These are phyloP conservation scores for Meleagris gallopavo DNA, from an alignment of 2,113 vertebrate species.

Conservation along the genomic window DNA sequence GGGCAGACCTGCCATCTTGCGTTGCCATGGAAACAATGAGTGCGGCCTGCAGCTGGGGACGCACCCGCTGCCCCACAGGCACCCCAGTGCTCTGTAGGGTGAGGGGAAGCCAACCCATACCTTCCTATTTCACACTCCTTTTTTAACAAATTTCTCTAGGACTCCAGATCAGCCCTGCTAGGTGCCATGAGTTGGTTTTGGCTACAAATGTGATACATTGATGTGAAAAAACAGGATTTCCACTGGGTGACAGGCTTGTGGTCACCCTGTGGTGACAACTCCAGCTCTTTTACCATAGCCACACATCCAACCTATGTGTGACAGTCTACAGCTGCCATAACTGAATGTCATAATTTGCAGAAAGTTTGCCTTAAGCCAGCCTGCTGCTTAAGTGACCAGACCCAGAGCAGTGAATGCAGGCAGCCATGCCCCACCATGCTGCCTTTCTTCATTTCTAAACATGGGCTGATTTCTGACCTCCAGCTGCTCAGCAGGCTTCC, in stretches of 20 bases:
- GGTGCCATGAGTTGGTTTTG: background rate
- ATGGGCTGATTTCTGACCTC: background rate
- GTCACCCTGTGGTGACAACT: too few species aligned
- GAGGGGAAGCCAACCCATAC: background rate
- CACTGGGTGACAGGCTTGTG: accelerated
- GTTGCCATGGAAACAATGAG: background rate
- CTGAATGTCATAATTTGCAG: accelerated
- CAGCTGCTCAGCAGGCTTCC: background rate
- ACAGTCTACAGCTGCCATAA: background rate
- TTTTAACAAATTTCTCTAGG: background rate
- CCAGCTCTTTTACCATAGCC: background rate
- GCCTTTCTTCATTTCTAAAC: background rate
- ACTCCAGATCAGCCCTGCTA: background rate
- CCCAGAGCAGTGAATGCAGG: background rate
- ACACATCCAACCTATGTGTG: background rate
- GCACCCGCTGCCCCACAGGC: background rate
- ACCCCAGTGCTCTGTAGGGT: background rate
- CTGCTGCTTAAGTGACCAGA: too few species aligned
- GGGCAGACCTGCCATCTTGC: background rate
- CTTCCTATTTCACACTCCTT: background rate
- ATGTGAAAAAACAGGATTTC: background rate
- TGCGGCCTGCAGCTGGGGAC: accelerated
- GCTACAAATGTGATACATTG: background rate
- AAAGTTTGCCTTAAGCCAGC: background rate
- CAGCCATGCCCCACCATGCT: background rate